These are phyloP conservation scores for Pogonomyrmex californicus DNA, from an alignment of 1,140 invertebrate species.

Conservation along the genomic window DNA sequence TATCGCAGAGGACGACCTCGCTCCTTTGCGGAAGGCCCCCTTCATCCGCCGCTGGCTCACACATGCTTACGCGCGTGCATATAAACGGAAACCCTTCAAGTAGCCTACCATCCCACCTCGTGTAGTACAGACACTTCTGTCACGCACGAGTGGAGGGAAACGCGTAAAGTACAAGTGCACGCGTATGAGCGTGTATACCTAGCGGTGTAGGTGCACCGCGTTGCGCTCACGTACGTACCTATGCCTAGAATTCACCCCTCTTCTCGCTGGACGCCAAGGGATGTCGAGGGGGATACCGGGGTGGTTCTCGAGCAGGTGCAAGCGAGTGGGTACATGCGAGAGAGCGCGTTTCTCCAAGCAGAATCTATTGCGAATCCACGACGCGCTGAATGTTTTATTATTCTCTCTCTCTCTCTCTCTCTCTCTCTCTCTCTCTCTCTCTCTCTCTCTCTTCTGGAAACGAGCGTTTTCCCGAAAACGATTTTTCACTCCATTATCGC, in stretches of 20 bases:
- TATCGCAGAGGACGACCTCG: constrained; percentile 56
- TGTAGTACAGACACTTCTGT: constrained; percentile 67
- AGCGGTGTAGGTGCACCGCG: constrained; percentile 71
- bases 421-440: not conserved
- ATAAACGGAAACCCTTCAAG: constrained; percentile 84
- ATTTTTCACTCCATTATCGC: not conserved
- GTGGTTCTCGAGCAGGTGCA: constrained; percentile 81
- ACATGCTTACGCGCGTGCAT: constrained; percentile 55
- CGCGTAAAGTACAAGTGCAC: constrained; percentile 73
- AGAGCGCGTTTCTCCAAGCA: constrained; percentile 78
- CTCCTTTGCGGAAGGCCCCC: constrained; percentile 18
- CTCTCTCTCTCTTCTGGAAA: not conserved
- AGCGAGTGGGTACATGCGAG: constrained; percentile 83
- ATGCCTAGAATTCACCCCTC: constrained; percentile 81
- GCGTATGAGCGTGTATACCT: constrained; percentile 43
- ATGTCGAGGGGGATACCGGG: constrained; percentile 70
- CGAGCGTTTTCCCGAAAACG: not conserved
- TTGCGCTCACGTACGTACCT: constrained; percentile 72
- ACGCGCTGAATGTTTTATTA: constrained; percentile 39
- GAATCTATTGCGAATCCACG: constrained; percentile 76
- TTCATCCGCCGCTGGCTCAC: constrained; percentile 22
- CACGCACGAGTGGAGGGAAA: constrained; percentile 78
- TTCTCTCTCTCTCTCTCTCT: not conserved
- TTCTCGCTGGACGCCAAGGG: constrained; percentile 56
- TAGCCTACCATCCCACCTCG: constrained; percentile 77